Conservation (phyloP, 2,888 invertebrate genomes). For the Cremastinae sp. region DNA sequence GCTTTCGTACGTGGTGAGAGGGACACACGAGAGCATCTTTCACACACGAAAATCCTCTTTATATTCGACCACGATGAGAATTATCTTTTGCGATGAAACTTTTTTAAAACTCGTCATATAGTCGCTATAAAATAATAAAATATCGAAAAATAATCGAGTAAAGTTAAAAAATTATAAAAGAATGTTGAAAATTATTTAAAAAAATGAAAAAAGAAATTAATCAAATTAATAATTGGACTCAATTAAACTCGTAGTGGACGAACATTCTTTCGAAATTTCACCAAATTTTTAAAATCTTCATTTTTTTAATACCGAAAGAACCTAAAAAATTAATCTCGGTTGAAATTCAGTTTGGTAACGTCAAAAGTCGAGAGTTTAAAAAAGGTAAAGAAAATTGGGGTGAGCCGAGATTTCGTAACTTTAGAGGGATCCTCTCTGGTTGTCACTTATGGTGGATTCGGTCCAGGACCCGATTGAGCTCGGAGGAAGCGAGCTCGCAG, state of each 20-base stretch:
- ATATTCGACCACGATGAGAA: slow-evolving; percentile 35
- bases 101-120: too few relatives aligned
- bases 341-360: slow-evolving; percentile 1
- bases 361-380: not conserved
- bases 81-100: slow-evolving; percentile 31
- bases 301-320: not conserved
- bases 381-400: not conserved
- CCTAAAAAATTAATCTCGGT: slow-evolving; percentile 4
- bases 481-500: slow-evolving; percentile 7
- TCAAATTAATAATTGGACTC: too few relatives aligned
- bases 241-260: too few relatives aligned
- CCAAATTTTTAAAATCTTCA: too few relatives aligned
- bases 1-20: slow-evolving; percentile 39
- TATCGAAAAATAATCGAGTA: too few relatives aligned
- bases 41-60: slow-evolving; percentile 14
- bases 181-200: too few relatives aligned
- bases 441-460: slow-evolving; percentile 15
- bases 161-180: too few relatives aligned
- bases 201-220: too few relatives aligned
- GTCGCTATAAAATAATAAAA: too few relatives aligned
- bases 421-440: not conserved
- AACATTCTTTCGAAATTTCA: too few relatives aligned
- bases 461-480: slow-evolving; percentile 20
- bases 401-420: slow-evolving; percentile 29
- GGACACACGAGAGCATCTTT: slow-evolving; percentile 33